A percentile compares a stretch with the other conserved stretches of the same genome.
Evolutionary conservation across 2,113 vertebrate genomes (phyloP).

Genomic region (Plotosus lineatus): DNA sequence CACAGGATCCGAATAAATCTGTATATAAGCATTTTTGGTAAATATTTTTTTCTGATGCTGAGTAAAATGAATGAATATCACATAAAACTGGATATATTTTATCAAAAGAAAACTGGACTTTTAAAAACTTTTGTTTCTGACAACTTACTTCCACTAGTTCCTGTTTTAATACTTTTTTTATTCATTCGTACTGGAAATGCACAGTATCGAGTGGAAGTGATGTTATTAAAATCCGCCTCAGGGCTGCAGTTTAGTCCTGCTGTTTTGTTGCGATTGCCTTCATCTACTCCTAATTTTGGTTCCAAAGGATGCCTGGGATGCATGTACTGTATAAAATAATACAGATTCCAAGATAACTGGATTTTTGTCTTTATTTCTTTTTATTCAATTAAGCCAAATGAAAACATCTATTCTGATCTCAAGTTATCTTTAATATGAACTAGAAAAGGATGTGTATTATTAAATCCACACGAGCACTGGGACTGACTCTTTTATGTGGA

Average conservation of each 20-base stretch:
- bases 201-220: slow-evolving; percentile 53
- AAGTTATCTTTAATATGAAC: neutral
- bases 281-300: slow-evolving; percentile 37
- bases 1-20: too few species aligned
- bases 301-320: neutral
- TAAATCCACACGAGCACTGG: neutral
- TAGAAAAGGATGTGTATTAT: neutral
- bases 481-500: neutral
- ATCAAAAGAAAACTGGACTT: neutral
- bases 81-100: neutral
- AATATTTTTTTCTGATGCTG: too few species aligned
- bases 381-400: neutral
- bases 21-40: too few species aligned
- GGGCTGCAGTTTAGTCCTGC: slow-evolving; percentile 57
- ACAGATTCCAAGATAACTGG: neutral
- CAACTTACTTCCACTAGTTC: slow-evolving; percentile 47
- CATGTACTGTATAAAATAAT: neutral
- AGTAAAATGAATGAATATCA: too few species aligned
- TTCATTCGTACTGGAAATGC: slow-evolving; percentile 55
- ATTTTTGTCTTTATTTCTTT: neutral
- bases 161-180: slow-evolving; percentile 58
- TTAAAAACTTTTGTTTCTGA: slow-evolving; percentile 1
- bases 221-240: slow-evolving; percentile 58
- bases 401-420: neutral
- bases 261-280: slow-evolving; percentile 50